Base-by-base conservation (phyloP, 2,797 vertebrate species). In the Gobionotothen gibberifrons region DNA sequence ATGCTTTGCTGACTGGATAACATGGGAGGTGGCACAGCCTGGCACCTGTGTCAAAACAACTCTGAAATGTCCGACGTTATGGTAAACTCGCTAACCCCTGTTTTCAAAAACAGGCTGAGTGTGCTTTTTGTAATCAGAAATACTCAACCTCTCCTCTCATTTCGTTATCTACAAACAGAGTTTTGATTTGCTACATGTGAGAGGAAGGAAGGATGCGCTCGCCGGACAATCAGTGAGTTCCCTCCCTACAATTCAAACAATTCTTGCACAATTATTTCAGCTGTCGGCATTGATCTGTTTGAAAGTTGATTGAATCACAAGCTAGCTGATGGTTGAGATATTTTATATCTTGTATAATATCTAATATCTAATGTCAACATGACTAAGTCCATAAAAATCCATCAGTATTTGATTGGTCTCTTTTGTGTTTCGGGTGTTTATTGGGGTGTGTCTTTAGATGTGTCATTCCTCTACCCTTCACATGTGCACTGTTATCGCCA, bases 201-300 rank as follows among this genome's bases (percentile, higher is more conserved):
- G 22, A 26, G 12, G 14, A 61, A 60, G n/a, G 40, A 66, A 57
- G 53, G 51, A 66, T n/a, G 42, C n/a, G 40, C 39, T 43, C 2
- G 3, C 29, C 47, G 4, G 5, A 55, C 56, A 22, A 40, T 26
- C 44, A 49, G 17, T 54, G 12, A 59, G 74, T 61, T 76, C 63
- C 72, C 72, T 70, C 78, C 55, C 68, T 71, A 46, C 62, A 57
- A 32, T 63, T 55, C 53, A 83, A 77, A 79, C 73, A 70, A 51
- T 64, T 26, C 44, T 43, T 13, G 1, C 15, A 4, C 8, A 1
- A 44, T 58, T 29, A 71, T 43, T 71, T 43, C 40, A 53, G 44
- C 44, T 43, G 32, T n/a, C 12, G 26, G 32, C 43, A 48, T 40
- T 83, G 60, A 62, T 29, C 29, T 39, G 10, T 22, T 42, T 21